Conservation (phyloP, 1,140 invertebrate genomes). For the Pogonomyrmex californicus region DNA sequence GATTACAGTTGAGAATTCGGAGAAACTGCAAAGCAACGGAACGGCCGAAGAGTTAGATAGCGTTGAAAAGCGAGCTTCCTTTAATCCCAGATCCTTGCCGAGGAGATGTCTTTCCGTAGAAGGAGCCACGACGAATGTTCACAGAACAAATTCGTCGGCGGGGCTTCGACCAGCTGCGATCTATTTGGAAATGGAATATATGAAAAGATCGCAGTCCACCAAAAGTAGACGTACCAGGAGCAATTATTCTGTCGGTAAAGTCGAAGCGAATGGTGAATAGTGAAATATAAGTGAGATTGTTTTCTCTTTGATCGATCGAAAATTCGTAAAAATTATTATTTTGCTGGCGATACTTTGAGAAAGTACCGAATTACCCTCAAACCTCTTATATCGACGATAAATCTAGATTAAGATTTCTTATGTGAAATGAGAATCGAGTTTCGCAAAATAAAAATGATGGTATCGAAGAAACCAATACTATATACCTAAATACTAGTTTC, state of each 20-base stretch:
- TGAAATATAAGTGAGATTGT: background rate
- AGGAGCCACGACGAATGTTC: slow-evolving; percentile 71
- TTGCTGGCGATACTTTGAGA: no score
- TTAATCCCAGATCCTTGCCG: slow-evolving; percentile 71
- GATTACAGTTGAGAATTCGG: slow-evolving; percentile 27
- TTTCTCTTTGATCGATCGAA: background rate
- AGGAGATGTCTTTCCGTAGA: slow-evolving; percentile 81
- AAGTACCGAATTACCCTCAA: no score
- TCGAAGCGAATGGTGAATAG: slow-evolving; percentile 25
- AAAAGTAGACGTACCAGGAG: slow-evolving; percentile 73
- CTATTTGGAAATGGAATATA: slow-evolving; percentile 78
- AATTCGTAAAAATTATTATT: background rate
- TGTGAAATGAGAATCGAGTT: no score
- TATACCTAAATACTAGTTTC: no score
- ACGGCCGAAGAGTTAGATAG: slow-evolving; percentile 17
- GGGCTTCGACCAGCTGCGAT: slow-evolving; percentile 69
- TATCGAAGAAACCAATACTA: no score
- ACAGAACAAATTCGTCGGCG: slow-evolving; percentile 61
- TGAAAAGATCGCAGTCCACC: slow-evolving; percentile 65
- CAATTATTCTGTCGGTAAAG: slow-evolving; percentile 78
- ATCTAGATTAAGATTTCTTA: no score
- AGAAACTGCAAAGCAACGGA: slow-evolving; percentile 26
- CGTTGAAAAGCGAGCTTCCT: slow-evolving; percentile 41
- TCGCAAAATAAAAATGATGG: no score
- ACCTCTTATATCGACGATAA: no score